Evolutionary conservation across 2,888 invertebrate genomes (phyloP).

Genomic region (Eristalis tenax): DNA sequence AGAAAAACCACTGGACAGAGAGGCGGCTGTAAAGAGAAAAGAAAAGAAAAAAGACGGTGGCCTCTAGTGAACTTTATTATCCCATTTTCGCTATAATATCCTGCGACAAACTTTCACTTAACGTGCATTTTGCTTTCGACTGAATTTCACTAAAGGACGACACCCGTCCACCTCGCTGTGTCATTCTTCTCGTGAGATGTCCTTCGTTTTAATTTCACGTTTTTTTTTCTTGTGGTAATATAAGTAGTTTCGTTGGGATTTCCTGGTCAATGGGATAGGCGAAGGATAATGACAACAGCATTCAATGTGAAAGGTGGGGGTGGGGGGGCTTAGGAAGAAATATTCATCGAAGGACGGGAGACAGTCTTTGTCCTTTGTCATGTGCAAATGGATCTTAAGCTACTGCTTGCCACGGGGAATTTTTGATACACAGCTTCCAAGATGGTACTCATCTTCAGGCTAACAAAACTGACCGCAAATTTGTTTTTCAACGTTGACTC

Average conservation of each 20-base stretch:
- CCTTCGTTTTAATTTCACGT: neutral
- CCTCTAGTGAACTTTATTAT: constrained; percentile 48
- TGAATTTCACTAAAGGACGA: constrained; percentile 3
- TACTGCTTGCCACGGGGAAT: too few species aligned
- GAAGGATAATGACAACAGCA: neutral
- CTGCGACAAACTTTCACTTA: constrained; percentile 59
- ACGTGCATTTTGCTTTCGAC: constrained; percentile 26
- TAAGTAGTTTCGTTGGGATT: neutral
- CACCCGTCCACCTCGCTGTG: neutral
- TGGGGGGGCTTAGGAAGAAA: too few species aligned
- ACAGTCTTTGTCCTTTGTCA: too few species aligned
- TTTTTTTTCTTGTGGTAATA: neutral
- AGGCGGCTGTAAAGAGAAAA: neutral
- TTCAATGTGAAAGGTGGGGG: too few species aligned
- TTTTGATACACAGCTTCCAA: too few species aligned
- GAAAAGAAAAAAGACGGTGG: neutral
- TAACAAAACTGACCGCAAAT: too few species aligned
- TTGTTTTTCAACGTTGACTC: too few species aligned
- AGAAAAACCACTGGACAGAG: constrained; percentile 22
- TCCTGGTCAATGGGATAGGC: neutral
- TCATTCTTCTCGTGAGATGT: neutral
- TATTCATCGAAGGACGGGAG: too few species aligned
- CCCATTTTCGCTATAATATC: constrained; percentile 46
- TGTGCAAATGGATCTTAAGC: too few species aligned
- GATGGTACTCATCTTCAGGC: too few species aligned